Conservation (phyloP, 2,888 invertebrate genomes). For the Tuberolachnus salignus region DNA sequence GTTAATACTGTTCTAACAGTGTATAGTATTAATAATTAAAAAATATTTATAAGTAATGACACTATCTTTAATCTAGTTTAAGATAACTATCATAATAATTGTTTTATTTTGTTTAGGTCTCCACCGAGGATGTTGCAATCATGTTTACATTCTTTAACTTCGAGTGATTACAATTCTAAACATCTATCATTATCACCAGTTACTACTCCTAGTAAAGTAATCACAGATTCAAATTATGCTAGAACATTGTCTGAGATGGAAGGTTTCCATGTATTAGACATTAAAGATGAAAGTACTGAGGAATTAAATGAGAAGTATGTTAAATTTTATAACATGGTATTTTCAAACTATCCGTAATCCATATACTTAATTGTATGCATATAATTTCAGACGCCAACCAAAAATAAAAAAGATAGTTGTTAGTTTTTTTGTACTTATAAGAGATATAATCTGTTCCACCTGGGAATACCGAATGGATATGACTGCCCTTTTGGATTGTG, state of each 20-base stretch:
- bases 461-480: constrained; percentile 83
- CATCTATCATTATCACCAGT: constrained; percentile 49
- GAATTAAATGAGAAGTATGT: constrained; percentile 33
- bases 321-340: neutral
- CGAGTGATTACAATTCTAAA: constrained; percentile 32
- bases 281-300: constrained; percentile 38
- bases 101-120: constrained; percentile 26
- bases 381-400: constrained; percentile 62
- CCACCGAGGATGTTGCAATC: constrained; percentile 33
- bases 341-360: neutral
- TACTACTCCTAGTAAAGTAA: constrained; percentile 45
- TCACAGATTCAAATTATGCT: constrained; percentile 48
- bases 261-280: constrained; percentile 48
- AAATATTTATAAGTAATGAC: too few relatives aligned
- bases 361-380: neutral
- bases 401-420: constrained; percentile 79
- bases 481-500: constrained; percentile 74
- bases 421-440: constrained; percentile 84
- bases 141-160: constrained; percentile 12
- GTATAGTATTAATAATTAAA: too few relatives aligned
- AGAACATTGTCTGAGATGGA: constrained; percentile 48
- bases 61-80: too few relatives aligned
- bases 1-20: too few relatives aligned
- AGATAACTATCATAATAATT: neutral
- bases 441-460: constrained; percentile 86